Conservation (phyloP, 2,797 vertebrate genomes). For the Staurois parvus region DNA sequence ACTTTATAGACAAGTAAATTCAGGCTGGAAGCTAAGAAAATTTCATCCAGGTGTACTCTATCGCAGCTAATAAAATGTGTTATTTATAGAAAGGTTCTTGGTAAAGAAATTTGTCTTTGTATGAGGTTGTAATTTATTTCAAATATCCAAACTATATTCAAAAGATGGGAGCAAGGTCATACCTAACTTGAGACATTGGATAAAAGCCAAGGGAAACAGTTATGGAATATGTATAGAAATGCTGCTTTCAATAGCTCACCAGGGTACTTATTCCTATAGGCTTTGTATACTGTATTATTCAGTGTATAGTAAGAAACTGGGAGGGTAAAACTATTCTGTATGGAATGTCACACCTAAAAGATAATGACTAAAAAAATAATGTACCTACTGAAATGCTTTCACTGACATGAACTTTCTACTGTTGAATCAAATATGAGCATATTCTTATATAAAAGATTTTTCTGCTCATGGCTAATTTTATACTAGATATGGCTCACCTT, state of each 20-base stretch:
- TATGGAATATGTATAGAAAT: conserved; percentile 47
- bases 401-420: neutral
- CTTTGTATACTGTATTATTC: conserved; percentile 8
- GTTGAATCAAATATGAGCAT: neutral
- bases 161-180: conserved; percentile 29
- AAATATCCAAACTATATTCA: conserved; percentile 22
- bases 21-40: conserved; percentile 27
- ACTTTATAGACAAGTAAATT: conserved; percentile 52
- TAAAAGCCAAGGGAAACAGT: conserved; percentile 41
- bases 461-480: neutral
- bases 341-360: conserved; percentile 13
- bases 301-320: neutral
- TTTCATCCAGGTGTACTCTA: conserved; percentile 46
- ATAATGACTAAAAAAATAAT: conserved; percentile 21
- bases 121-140: conserved; percentile 41
- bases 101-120: conserved; percentile 40
- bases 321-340: neutral
- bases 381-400: neutral
- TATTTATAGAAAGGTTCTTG: conserved; percentile 41
- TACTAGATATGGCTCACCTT: too few species aligned
- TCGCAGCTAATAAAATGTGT: conserved; percentile 39
- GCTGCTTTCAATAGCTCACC: conserved; percentile 19
- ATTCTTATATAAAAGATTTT: neutral
- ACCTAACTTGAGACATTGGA: conserved; percentile 40
- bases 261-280: conserved; percentile 26